Conservation (phyloP, 2,888 invertebrate species). For the Nasonia oneida region DNA sequence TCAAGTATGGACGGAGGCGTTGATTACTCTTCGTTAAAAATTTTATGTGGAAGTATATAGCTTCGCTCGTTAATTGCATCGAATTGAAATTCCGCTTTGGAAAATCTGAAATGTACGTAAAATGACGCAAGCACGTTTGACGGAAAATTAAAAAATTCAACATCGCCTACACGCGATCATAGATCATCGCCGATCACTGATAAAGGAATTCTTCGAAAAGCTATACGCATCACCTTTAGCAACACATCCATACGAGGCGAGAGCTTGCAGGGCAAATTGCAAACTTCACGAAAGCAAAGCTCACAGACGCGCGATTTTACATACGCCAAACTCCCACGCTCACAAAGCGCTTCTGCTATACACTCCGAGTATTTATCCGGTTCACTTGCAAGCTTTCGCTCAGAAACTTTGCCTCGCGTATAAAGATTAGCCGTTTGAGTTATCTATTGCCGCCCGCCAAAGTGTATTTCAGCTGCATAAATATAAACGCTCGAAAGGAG, state of each 20-base stretch:
- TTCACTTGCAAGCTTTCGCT: slow-evolving; percentile 9
- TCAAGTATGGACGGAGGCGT: background rate
- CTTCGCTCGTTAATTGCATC: too few relatives aligned
- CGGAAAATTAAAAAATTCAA: too few relatives aligned
- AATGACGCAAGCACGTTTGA: too few relatives aligned
- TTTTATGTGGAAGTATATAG: too few relatives aligned
- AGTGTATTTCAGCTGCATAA: background rate
- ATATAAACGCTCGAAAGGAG: background rate
- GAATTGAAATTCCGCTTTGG: too few relatives aligned
- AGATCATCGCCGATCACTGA: too few relatives aligned
- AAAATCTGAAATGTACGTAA: too few relatives aligned
- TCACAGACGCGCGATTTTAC: background rate
- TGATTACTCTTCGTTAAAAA: background rate
- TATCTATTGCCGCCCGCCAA: background rate
- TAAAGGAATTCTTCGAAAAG: background rate
- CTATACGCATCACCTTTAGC: background rate
- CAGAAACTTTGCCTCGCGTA: background rate
- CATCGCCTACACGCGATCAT: too few relatives aligned
- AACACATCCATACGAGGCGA: background rate
- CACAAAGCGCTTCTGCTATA: background rate
- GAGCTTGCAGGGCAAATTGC: background rate
- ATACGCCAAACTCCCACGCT: background rate
- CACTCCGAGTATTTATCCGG: background rate
- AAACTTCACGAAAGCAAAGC: background rate
- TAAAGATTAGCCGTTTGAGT: background rate